phyloP scores from a whole-genome alignment of 2,113 vertebrate genomes.

The Oncorhynchus mykiss region DNA sequence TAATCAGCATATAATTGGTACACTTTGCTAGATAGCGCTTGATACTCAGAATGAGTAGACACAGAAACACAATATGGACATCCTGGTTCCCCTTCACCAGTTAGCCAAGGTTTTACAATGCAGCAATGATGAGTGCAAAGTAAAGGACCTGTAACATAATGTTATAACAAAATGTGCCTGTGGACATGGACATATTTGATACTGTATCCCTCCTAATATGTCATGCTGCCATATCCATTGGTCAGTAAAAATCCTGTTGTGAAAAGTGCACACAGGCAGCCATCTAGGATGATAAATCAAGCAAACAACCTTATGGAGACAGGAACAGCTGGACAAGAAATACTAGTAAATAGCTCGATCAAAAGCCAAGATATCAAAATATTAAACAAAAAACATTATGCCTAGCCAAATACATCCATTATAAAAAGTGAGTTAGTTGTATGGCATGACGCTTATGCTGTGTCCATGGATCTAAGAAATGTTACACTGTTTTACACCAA shows the following conservation, averaged over 20 bases:
- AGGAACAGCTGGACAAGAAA: conserved; percentile 49
- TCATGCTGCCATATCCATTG: conserved; percentile 61
- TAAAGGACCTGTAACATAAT: conserved; percentile 55
- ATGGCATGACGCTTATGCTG: conserved; percentile 34
- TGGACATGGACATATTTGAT: conserved; percentile 57
- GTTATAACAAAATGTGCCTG: conserved; percentile 58
- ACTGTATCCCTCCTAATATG: conserved; percentile 44
- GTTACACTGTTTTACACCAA: conserved; percentile 50
- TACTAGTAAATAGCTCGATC: conserved; percentile 33
- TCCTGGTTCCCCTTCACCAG: conserved; percentile 32
- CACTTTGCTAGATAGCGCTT: conserved; percentile 63
- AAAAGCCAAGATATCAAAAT: conserved; percentile 34
- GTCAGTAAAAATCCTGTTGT: conserved; percentile 42
- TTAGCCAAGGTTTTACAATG: conserved; percentile 52
- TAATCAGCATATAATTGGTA: conserved; percentile 57
- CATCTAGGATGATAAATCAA: conserved; percentile 49
- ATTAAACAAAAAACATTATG: conserved; percentile 35
- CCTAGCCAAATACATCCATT: conserved; percentile 38
- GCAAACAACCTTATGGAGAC: conserved; percentile 32
- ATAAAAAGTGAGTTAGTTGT: conserved; percentile 33
- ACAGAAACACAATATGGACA: conserved; percentile 52
- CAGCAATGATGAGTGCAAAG: conserved; percentile 53
- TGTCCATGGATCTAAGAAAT: conserved; percentile 31
- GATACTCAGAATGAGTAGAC: conserved; percentile 51
- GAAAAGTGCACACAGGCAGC: conserved; percentile 52